Percentiles rank a stretch among this genome's conserved stretches.
These are phyloP conservation scores for Athalia circularis DNA, from an alignment of 2,888 invertebrate species.

Conservation along the genomic window DNA sequence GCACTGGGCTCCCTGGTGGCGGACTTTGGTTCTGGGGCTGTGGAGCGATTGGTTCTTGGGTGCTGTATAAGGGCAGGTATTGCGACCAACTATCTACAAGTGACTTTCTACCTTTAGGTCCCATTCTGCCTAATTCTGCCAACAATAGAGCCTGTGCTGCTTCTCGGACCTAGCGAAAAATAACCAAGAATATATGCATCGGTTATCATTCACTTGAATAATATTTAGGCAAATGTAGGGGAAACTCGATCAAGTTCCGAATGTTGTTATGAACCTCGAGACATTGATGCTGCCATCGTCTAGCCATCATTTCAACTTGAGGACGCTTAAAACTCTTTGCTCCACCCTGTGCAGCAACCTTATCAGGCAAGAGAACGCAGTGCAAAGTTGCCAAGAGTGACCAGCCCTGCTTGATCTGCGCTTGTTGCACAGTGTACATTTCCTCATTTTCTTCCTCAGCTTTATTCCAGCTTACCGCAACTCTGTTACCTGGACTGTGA, in stretches of 20 bases:
- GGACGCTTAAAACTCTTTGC: slow-evolving; percentile 93
- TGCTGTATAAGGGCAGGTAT: slow-evolving; percentile 92
- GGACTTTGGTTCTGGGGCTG: slow-evolving; percentile 76
- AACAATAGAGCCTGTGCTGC: slow-evolving; percentile 96
- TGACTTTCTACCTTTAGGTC: slow-evolving; percentile 92
- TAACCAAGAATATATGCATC: too few species aligned
- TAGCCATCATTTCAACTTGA: slow-evolving; percentile 97
- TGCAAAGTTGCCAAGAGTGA: slow-evolving; percentile 96
- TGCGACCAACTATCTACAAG: slow-evolving; percentile 98
- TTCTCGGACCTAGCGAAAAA: slow-evolving; percentile 81
- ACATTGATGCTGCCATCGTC: slow-evolving; percentile 99
- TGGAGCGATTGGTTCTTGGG: slow-evolving; percentile 86
- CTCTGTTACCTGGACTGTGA: slow-evolving; percentile 79
- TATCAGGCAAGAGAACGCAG: slow-evolving; percentile 96
- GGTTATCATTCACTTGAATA: too few species aligned
- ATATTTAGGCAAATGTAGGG: not conserved
- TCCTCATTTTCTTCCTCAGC: slow-evolving; percentile 90
- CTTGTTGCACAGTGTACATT: slow-evolving; percentile 89
- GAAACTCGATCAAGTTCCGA: slow-evolving; percentile 28
- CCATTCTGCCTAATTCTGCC: slow-evolving; percentile 92
- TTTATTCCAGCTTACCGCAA: slow-evolving; percentile 81
- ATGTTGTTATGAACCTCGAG: slow-evolving; percentile 82
- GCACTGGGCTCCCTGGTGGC: slow-evolving; percentile 71
- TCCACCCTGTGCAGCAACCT: slow-evolving; percentile 83
- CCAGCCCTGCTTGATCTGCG: slow-evolving; percentile 98